Evolutionary conservation across 2,113 vertebrate genomes (phyloP), one percentile per base, ranked within the genome.

Genomic region (Chaenogobius annularis): DNA sequence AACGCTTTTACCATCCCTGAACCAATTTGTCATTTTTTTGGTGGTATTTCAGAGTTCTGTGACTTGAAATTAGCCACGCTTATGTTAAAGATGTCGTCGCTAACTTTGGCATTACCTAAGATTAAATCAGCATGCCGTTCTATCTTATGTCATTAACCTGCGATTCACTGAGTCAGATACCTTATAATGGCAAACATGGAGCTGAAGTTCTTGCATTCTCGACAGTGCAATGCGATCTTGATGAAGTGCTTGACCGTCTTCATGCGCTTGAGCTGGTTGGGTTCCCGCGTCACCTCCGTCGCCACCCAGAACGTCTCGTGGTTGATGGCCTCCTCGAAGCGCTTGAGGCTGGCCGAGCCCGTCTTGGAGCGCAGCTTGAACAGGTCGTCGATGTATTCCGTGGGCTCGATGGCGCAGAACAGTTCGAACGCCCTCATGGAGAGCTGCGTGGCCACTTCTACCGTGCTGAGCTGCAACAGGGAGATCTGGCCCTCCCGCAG

Each of bases 151-250:
- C 14, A 19, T 52, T 6, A 3, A 15, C 48, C 17, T 52, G 48
- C 10, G 15, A 19, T 10, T 52, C 6, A 55, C 3, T 7, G 19
- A 54, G 26, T 31, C 7, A 54, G 0, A 61, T 63, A 99, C 98
- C 98, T 99, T 90, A 99, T 99, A 84, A 99, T 98, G 72, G 98
- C 97, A 85, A 99, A 99, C 97, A 99, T 99, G 0, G 98, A 99
- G 93, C 97, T 99, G 90, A 99, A 99, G 92, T 99, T 99, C 93
- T 99, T 99, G 96, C 98, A 99, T 78, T 99, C 98, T 75, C 97
- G 92, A 82, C 98, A 99, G 89, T 99, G 98, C n/a, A 99, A 89
- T 0, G 98, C 98, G 68, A 99, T 99, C 91, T 99, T 99, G 91
- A 99, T 95, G 90, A 98, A 99, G 90, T 99, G 98, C 85, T 99